A percentile compares a stretch with the other conserved stretches of the same genome.
phyloP scores from a whole-genome alignment of 2,113 vertebrate species.

The Narcine bancroftii region DNA sequence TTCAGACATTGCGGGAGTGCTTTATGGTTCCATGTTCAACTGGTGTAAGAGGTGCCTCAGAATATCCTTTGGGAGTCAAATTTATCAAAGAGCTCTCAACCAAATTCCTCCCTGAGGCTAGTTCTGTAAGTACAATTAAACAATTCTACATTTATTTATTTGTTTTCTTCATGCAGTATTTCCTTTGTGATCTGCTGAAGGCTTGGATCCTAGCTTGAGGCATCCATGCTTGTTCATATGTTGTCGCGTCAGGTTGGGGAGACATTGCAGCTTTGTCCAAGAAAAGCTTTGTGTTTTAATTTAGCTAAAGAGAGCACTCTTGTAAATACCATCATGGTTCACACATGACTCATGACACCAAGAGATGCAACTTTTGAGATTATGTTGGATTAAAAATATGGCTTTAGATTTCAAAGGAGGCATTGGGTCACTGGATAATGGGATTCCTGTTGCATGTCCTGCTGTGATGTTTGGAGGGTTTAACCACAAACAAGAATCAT shows the following conservation, averaged over 20 bases:
- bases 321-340: not conserved
- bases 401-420: conserved; percentile 2
- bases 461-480: too few relatives aligned
- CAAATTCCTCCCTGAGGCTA: too few relatives aligned
- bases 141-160: not conserved
- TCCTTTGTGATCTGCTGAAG: not conserved
- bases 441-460: not conserved
- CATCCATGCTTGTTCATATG: not conserved
- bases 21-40: not conserved
- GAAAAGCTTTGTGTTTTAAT: not conserved
- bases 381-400: not conserved
- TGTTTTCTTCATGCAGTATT: not conserved
- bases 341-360: not conserved
- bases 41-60: not conserved
- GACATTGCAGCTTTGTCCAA: not conserved
- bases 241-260: not conserved
- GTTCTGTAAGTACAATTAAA: not conserved
- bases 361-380: not conserved
- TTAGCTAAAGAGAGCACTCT: not conserved
- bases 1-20: not conserved
- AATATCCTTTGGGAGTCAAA: not conserved
- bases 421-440: not conserved
- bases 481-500: too few relatives aligned
- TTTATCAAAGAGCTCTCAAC: not conserved
- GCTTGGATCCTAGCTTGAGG: not conserved